Base-by-base conservation (phyloP, 1,140 invertebrate genomes). In the Philotrypesis tridentata region DNA sequence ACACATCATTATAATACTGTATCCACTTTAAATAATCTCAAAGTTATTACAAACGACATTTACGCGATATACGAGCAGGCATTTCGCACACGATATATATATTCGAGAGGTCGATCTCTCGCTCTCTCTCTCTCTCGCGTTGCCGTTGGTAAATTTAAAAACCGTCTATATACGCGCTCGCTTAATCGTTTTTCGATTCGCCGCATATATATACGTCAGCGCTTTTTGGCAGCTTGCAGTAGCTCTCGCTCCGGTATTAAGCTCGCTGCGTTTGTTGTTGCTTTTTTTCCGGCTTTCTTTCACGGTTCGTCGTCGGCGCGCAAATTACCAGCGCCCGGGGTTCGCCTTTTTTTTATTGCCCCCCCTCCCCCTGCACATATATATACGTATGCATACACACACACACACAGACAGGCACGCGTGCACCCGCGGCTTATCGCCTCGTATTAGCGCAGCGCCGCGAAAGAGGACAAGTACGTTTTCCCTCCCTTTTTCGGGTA, bases 121-220 rank as follows among this genome's bases (percentile, higher is more conserved):
- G 55, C 5, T 60, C n/a, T 60, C 4, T 21, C 14, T 3, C 63
- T 6, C 23, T 12, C 23, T n/a, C 65, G 29, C 6, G 12, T 37
- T 37, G 33, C 4, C 33, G 2, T 2, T 12, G 65, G 65, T 68
- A 68, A 68, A 68, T 68, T 68, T 68, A 68, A 68, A 68, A 29
- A 68, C 5, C 65, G 31, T 68, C 65, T 27, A n/a, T n/a, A n/a
- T n/a, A n/a, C n/a, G 3, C 65, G 70, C 31, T 2, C n/a, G 43
- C 70, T 73, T 75, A 63, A 75, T 75, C 73, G 73, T 63, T 75
- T 63, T 63, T 75, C 73, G 55, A 75, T 75, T 75, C 29, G 61
- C 9, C n/a, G 12, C 9, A 25, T n/a, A 23, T 74, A 0, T 48
- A n/a, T 21, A 25, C 43, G 27, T 74, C 0, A 60, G 25, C 23